phyloP scores from a whole-genome alignment of 1,140 invertebrate species.

The Heliconius eleuchia region DNA sequence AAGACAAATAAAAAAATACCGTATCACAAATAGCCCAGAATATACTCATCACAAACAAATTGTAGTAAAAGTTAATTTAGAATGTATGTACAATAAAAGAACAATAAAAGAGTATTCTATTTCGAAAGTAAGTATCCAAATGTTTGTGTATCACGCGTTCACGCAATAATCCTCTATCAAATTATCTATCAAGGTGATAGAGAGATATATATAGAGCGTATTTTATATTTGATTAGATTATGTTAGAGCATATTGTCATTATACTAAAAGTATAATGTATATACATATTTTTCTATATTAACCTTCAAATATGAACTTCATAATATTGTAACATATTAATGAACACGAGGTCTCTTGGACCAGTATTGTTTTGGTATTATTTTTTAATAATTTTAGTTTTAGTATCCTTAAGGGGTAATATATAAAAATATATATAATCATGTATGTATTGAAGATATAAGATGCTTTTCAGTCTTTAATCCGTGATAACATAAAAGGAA shows the following conservation, averaged over 20 bases:
- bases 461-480: too few relatives aligned
- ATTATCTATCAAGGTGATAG: background rate
- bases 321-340: too few relatives aligned
- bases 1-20: background rate
- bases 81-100: background rate
- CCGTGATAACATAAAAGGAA: too few relatives aligned
- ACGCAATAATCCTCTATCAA: background rate
- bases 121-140: background rate
- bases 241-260: background rate
- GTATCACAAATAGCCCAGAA: background rate
- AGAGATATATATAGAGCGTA: background rate
- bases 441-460: too few relatives aligned
- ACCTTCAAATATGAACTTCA: too few relatives aligned
- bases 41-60: background rate
- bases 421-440: too few relatives aligned
- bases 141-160: slow-evolving; percentile 1
- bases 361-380: too few relatives aligned
- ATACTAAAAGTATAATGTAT: too few relatives aligned
- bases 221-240: background rate
- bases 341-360: too few relatives aligned
- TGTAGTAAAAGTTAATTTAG: background rate
- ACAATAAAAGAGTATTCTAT: background rate
- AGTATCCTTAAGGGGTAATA: too few relatives aligned
- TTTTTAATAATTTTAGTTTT: too few relatives aligned
- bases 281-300: too few relatives aligned